A percentile compares a stretch with the other conserved stretches of the same genome.
Evolutionary conservation across 53 echinoderm and acorn worm species (phyloP).

Genomic region (Holothuria scabra): DNA sequence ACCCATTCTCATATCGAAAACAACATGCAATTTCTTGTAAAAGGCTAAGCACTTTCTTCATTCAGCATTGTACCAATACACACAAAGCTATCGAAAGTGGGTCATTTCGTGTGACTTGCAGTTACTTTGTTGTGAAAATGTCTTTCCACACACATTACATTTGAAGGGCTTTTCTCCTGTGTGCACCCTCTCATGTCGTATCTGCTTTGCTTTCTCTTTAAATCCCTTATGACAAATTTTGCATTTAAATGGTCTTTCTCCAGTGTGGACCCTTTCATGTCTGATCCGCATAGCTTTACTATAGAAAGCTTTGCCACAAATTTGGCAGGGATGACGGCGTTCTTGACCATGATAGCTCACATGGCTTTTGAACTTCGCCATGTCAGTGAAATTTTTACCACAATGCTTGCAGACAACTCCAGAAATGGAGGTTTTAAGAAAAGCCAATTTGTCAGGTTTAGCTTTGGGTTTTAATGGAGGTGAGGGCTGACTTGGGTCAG

Average conservation of each 20-base stretch:
- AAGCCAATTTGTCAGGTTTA: no score
- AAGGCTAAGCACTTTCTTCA: no score
- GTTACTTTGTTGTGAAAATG: no score
- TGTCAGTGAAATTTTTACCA: no score
- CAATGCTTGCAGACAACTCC: no score
- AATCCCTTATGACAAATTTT: not conserved
- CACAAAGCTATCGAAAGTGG: no score
- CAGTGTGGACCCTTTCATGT: not conserved
- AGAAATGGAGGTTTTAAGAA: no score
- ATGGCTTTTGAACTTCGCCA: not conserved
- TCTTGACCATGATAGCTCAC: not conserved
- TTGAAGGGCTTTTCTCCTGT: slow-evolving; percentile 25
- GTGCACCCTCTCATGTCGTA: slow-evolving; percentile 25
- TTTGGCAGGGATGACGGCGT: not conserved
- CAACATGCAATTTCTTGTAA: no score
- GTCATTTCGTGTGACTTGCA: no score
- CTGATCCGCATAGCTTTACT: not conserved
- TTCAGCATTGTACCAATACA: no score
- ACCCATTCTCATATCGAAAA: no score
- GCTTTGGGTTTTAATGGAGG: no score
- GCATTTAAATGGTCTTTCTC: not conserved
- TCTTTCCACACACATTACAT: not conserved
- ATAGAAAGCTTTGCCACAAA: slow-evolving; percentile 3
- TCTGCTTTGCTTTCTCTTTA: not conserved
- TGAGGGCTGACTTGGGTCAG: not conserved